Conservation (phyloP, 2,113 vertebrate genomes). For the Melozone crissalis region DNA sequence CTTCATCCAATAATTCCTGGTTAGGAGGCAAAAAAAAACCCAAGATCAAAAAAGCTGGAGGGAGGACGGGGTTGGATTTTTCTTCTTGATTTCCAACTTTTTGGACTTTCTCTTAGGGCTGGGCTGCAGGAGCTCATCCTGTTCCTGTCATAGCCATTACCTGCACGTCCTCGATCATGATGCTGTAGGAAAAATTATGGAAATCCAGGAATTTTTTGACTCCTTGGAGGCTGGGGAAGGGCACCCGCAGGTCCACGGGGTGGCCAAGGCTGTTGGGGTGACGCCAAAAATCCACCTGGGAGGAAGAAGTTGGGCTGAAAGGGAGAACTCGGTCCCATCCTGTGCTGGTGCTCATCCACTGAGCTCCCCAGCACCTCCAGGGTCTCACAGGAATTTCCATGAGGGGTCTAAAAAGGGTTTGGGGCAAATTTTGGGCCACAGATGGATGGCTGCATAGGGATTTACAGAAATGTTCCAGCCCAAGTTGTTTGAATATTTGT, state of each 20-base stretch:
- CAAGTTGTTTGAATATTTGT: neutral
- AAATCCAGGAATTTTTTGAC: conserved; percentile 80
- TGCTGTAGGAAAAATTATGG: conserved; percentile 71
- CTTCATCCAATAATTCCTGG: conserved; percentile 81
- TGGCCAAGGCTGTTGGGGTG: conserved; percentile 53
- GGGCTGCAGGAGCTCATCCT: neutral
- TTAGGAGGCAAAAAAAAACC: neutral
- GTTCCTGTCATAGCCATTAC: neutral
- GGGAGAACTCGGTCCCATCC: rapidly evolving
- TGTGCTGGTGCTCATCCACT: rapidly evolving
- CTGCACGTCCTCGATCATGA: conserved; percentile 90
- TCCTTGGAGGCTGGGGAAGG: conserved; percentile 72
- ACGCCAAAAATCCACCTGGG: conserved; percentile 88
- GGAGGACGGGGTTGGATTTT: neutral
- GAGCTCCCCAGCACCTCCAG: neutral
- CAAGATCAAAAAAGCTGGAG: neutral
- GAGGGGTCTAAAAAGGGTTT: neutral
- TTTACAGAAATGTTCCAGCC: neutral
- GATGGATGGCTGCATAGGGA: neutral
- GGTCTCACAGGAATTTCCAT: neutral
- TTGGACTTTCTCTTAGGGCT: rapidly evolving
- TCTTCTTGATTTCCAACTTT: neutral
- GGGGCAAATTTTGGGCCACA: neutral
- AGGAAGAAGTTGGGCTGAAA: neutral
- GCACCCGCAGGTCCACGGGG: conserved; percentile 81